A percentile compares a stretch with the other conserved stretches of the same genome.
phyloP scores from a whole-genome alignment of 2,888 invertebrate genomes.

The Ashinkailepas kermadecensis region DNA sequence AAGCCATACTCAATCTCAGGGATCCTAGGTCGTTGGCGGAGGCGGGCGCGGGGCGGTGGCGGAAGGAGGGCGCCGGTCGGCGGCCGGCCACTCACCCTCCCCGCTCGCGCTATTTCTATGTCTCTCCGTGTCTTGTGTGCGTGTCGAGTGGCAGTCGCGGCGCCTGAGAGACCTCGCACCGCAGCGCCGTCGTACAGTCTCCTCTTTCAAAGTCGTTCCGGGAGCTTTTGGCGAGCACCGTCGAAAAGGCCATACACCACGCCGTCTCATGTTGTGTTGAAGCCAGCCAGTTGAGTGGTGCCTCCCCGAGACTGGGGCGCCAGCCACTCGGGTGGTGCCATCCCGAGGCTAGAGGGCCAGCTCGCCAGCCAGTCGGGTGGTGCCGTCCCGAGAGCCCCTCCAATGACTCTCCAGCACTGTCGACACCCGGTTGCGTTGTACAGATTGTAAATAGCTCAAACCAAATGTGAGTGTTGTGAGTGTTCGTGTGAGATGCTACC shows the following conservation, averaged over 20 bases:
- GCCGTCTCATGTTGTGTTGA: neutral
- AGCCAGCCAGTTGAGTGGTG: neutral
- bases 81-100: neutral
- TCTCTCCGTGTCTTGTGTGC: neutral
- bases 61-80: neutral
- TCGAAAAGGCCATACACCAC: neutral
- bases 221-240: neutral
- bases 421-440: neutral
- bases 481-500: neutral
- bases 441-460: conserved; percentile 21
- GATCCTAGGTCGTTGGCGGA: neutral
- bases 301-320: neutral
- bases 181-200: neutral
- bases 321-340: neutral
- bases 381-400: neutral
- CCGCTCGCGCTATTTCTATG: neutral
- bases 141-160: neutral
- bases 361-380: too few relatives aligned
- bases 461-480: conserved; percentile 12
- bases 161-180: neutral
- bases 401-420: neutral
- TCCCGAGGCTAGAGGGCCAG: too few relatives aligned
- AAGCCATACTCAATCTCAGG: conserved; percentile 22
- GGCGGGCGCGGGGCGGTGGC: neutral
- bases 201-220: neutral